Evolutionary conservation across 2,888 invertebrate genomes (phyloP).

Genomic region (Scotopteryx bipunctaria): DNA sequence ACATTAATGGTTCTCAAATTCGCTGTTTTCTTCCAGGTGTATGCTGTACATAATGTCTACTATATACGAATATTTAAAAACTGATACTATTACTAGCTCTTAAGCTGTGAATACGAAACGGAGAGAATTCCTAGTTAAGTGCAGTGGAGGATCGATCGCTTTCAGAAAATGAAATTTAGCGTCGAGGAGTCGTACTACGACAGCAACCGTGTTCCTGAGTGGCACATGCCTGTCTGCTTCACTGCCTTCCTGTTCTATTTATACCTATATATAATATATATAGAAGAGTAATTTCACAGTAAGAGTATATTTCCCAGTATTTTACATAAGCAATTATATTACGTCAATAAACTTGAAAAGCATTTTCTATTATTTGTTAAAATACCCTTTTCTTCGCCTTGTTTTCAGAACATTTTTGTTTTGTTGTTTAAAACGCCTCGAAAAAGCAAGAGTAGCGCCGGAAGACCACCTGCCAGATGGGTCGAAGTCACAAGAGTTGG

Average conservation of each 20-base stretch:
- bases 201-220: slow-evolving; percentile 28
- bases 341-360: not conserved
- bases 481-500: no score
- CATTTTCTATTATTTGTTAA: not conserved
- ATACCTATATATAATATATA: no score
- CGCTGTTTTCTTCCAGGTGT: slow-evolving; percentile 14
- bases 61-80: slow-evolving; percentile 6
- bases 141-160: slow-evolving; percentile 53
- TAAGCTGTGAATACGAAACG: slow-evolving; percentile 20
- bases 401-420: slow-evolving; percentile 3
- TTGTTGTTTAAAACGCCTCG: not conserved
- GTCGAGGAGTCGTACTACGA: slow-evolving; percentile 43
- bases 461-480: no score
- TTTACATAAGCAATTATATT: not conserved
- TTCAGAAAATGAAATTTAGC: slow-evolving; percentile 61
- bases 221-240: slow-evolving; percentile 30
- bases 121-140: slow-evolving; percentile 48
- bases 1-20: slow-evolving; percentile 36
- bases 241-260: slow-evolving; percentile 13
- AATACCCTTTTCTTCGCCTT: slow-evolving; percentile 4
- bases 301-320: no score
- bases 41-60: slow-evolving; percentile 3
- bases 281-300: no score
- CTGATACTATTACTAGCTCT: slow-evolving; percentile 9
- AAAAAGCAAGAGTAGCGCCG: no score